Conservation (phyloP, 2,888 invertebrate species). For the Catocala fraxini region DNA sequence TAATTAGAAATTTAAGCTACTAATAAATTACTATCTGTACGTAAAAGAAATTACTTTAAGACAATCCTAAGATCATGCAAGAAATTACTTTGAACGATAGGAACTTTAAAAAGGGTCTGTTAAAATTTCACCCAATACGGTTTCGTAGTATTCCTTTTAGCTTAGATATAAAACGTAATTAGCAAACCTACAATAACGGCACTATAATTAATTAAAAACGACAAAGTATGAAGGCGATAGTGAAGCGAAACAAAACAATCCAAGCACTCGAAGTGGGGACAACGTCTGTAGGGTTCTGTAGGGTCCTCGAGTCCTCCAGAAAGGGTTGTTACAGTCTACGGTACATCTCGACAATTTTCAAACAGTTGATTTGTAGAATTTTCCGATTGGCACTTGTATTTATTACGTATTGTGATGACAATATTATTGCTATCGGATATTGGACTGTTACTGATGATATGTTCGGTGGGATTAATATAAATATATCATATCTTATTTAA, state of each 20-base stretch:
- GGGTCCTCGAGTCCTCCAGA: constrained; percentile 60
- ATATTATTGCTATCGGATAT: constrained; percentile 12
- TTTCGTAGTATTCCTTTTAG: too few species aligned
- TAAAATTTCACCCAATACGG: too few species aligned
- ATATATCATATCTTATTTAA: too few species aligned
- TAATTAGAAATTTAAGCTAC: too few species aligned
- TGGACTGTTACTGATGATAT: too few species aligned
- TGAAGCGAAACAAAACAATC: constrained; percentile 51
- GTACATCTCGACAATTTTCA: constrained; percentile 68
- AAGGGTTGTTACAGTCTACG: constrained; percentile 81
- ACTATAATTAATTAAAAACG: constrained; percentile 51
- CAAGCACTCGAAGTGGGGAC: constrained; percentile 57
- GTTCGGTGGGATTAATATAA: too few species aligned
- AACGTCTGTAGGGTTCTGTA: constrained; percentile 54
- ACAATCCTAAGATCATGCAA: too few species aligned
- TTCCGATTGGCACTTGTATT: constrained; percentile 71
- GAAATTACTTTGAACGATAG: too few species aligned
- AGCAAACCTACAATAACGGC: constrained; percentile 24
- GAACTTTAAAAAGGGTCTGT: too few species aligned
- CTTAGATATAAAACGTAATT: constrained; percentile 16
- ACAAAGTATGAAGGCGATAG: constrained; percentile 50
- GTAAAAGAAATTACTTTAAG: too few species aligned
- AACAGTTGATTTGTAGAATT: constrained; percentile 82
- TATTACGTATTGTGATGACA: constrained; percentile 57
- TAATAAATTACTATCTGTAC: too few species aligned